Percentiles rank a stretch among this genome's conserved stretches.
These are phyloP conservation scores for Watsonalla binaria DNA, from an alignment of 2,888 invertebrate genomes.

Conservation along the genomic window DNA sequence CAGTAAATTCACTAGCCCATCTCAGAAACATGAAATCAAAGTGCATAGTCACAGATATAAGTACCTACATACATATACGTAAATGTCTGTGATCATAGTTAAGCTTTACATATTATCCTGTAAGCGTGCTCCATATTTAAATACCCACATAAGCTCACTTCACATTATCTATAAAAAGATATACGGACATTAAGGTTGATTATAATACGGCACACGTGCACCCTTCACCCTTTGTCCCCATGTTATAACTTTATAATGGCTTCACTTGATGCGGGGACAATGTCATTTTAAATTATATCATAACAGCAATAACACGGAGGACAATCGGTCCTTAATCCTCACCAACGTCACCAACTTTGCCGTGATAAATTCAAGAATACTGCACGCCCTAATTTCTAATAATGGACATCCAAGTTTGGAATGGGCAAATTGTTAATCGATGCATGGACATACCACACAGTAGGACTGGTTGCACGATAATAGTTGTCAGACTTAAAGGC, in stretches of 20 bases:
- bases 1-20: too few relatives aligned
- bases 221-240: constrained; percentile 64
- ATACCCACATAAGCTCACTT: neutral
- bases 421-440: constrained; percentile 24
- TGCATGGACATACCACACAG: constrained; percentile 5
- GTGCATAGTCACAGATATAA: too few relatives aligned
- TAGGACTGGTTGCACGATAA: constrained; percentile 6
- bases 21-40: too few relatives aligned
- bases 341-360: constrained; percentile 39
- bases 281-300: constrained; percentile 70
- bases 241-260: constrained; percentile 52
- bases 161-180: constrained; percentile 12
- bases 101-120: too few relatives aligned
- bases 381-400: constrained; percentile 58
- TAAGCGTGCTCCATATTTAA: neutral
- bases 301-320: constrained; percentile 35
- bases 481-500: too few relatives aligned
- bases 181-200: constrained; percentile 30
- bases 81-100: too few relatives aligned
- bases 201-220: constrained; percentile 50
- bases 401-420: constrained; percentile 51
- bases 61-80: too few relatives aligned
- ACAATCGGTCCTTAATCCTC: constrained; percentile 56
- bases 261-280: constrained; percentile 41
- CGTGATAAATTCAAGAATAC: constrained; percentile 53